Evolutionary conservation across 2,113 vertebrate species (phyloP).

Genomic region (Oceanites oceanicus): DNA sequence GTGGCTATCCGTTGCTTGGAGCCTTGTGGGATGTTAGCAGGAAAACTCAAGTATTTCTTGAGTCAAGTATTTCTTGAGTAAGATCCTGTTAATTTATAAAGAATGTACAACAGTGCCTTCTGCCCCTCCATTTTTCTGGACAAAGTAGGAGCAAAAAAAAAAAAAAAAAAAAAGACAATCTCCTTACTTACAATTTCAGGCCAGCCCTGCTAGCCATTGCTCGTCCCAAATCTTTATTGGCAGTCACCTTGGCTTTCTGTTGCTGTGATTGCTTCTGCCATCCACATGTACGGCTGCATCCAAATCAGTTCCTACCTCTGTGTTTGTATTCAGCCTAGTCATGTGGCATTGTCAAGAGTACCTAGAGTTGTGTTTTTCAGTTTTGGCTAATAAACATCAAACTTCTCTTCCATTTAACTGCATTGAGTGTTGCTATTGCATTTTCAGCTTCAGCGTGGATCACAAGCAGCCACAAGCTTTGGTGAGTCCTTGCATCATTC

Average conservation of each 20-base stretch:
- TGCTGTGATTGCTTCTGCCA: background rate
- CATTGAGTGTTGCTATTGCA: background rate
- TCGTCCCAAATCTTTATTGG: background rate
- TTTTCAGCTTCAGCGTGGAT: background rate
- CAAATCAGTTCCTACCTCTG: background rate
- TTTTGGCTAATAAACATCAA: background rate
- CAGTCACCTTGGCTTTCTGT: background rate
- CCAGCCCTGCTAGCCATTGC: background rate
- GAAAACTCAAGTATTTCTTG: background rate
- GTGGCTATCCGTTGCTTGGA: background rate
- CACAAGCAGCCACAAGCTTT: background rate
- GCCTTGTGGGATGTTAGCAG: background rate
- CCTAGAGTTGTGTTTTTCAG: background rate
- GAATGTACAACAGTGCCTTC: background rate
- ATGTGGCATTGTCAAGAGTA: background rate
- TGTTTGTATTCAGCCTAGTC: background rate
- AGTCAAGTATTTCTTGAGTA: background rate
- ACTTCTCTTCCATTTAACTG: background rate
- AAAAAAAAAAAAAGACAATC: background rate
- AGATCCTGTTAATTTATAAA: background rate
- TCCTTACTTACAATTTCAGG: background rate
- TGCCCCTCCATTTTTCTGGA: background rate
- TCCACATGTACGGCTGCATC: background rate
- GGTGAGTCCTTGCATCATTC: background rate
- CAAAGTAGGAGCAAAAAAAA: background rate